Conservation (phyloP, 1,140 invertebrate species). For the Triops longicaudatus region DNA sequence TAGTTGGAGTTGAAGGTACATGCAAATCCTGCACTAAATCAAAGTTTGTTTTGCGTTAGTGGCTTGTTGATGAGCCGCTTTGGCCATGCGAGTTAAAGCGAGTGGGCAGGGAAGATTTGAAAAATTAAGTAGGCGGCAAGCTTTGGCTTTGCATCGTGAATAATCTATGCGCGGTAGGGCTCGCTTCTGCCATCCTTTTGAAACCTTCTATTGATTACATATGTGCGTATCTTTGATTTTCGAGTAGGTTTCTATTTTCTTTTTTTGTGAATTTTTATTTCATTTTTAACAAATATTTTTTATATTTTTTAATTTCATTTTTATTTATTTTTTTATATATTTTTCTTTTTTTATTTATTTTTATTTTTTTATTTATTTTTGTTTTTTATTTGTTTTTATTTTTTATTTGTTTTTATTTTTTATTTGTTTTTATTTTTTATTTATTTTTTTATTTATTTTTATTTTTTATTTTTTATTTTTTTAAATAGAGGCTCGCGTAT, state of each 20-base stretch:
- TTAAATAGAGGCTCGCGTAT: too few species aligned
- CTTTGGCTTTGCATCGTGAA: not conserved
- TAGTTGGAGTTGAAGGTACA: not conserved
- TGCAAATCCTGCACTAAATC: slow-evolving; percentile 8
- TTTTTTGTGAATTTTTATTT: too few species aligned
- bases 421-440: too few species aligned
- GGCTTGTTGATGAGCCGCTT: slow-evolving; percentile 4
- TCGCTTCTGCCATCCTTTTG: not conserved
- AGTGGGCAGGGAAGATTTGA: not conserved
- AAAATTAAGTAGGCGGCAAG: slow-evolving; percentile 12
- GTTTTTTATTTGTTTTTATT: not conserved
- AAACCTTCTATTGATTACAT: too few species aligned
- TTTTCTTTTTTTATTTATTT: not conserved
- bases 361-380: too few species aligned
- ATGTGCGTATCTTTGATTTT: not conserved
- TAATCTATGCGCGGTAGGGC: not conserved
- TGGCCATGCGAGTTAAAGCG: not conserved
- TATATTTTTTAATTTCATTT: too few species aligned
- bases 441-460: too few species aligned
- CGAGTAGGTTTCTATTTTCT: not conserved
- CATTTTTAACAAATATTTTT: too few species aligned
- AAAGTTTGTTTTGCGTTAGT: not conserved
- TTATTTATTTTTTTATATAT: too few species aligned
- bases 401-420: too few species aligned
- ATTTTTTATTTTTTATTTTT: too few species aligned